Percentiles rank a stretch among this genome's conserved stretches.
Evolutionary conservation across 1,140 invertebrate genomes (phyloP).

Genomic region (Nixonia krombeini): DNA sequence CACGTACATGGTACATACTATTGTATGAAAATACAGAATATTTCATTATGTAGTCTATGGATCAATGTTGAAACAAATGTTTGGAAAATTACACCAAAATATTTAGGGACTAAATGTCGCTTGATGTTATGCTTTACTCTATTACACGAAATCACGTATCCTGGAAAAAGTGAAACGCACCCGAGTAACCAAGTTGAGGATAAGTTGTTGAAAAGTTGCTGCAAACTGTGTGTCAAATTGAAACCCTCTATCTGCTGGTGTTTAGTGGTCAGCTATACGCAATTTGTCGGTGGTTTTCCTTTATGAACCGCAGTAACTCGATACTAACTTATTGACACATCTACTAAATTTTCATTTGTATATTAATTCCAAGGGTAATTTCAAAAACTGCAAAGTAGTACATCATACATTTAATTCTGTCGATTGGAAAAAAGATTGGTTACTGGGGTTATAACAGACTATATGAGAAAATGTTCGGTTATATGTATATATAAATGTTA

Average conservation of each 20-base stretch:
- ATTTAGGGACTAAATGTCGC: slow-evolving; percentile 38
- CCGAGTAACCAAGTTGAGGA: slow-evolving; percentile 26
- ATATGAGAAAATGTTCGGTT: slow-evolving; percentile 47
- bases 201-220: slow-evolving; percentile 1
- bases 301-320: neutral
- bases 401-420: no score
- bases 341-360: neutral
- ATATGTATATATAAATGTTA: slow-evolving; percentile 46
- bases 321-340: neutral
- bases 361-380: neutral
- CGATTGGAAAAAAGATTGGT: slow-evolving; percentile 9
- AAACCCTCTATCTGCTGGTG: neutral
- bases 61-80: slow-evolving; percentile 37
- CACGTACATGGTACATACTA: slow-evolving; percentile 18
- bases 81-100: slow-evolving; percentile 36
- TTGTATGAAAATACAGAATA: slow-evolving; percentile 45
- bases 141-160: slow-evolving; percentile 40
- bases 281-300: neutral
- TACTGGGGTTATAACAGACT: slow-evolving; percentile 40
- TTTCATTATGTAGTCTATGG: slow-evolving; percentile 49
- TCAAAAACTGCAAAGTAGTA: no score
- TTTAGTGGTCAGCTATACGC: neutral
- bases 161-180: slow-evolving; percentile 28
- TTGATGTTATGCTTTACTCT: slow-evolving; percentile 44
- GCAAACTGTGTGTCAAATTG: slow-evolving; percentile 9